Evolutionary conservation across 2,797 vertebrate genomes (phyloP).

Genomic region (Babyrousa celebensis): DNA sequence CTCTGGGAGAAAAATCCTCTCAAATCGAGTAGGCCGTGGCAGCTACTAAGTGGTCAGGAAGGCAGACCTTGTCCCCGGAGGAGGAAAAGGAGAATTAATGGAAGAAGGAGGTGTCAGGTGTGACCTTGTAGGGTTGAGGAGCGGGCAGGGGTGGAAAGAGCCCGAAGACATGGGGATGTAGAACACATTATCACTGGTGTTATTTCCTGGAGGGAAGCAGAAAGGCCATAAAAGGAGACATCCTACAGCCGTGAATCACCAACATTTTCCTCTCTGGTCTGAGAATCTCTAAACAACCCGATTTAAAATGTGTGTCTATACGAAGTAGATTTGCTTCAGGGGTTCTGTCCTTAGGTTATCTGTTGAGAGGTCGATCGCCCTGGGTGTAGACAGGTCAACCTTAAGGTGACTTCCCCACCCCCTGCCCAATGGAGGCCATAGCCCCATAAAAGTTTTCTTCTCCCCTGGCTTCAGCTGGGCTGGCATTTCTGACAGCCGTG

Average conservation of each 20-base stretch:
- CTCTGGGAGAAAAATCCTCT: not conserved
- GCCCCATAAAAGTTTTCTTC: slow-evolving; percentile 88
- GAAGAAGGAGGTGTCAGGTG: not conserved
- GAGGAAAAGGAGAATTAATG: not conserved
- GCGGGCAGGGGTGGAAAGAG: not conserved
- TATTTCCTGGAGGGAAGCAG: not conserved
- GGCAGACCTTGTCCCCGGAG: not conserved
- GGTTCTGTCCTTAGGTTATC: not conserved
- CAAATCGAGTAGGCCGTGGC: not conserved
- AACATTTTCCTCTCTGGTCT: not conserved
- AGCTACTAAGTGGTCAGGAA: not conserved
- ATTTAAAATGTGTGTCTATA: not conserved
- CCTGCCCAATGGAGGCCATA: slow-evolving; percentile 88
- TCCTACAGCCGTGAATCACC: not conserved
- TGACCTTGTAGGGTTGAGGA: not conserved
- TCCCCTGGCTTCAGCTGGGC: slow-evolving; percentile 88
- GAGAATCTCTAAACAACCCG: not conserved
- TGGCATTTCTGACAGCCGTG: slow-evolving; percentile 95
- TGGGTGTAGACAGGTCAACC: slow-evolving; percentile 55
- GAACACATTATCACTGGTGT: not conserved
- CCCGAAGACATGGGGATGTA: not conserved
- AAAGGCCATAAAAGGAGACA: not conserved
- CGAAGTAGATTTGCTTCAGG: slow-evolving; percentile 5
- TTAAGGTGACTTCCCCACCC: slow-evolving; percentile 88
- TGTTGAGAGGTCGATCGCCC: not conserved